Conservation (phyloP, 2,888 invertebrate genomes). For the Leptogaster cylindrica region DNA sequence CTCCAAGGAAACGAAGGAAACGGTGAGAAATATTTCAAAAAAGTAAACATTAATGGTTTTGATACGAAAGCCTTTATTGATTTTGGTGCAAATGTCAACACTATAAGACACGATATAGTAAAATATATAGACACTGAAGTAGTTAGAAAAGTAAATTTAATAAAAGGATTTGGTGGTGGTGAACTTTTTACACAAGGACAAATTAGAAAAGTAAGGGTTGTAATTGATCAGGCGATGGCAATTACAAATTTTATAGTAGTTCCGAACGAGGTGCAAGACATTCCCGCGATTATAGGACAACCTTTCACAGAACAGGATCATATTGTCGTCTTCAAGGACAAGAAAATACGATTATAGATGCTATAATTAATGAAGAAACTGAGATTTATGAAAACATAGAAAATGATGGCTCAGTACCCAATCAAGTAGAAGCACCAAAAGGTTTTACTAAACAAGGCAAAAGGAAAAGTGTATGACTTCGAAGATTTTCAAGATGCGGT, state of each 20-base stretch:
- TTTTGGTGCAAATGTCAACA: slow-evolving; percentile 29
- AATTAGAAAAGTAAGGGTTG: not conserved
- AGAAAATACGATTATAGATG: too few species aligned
- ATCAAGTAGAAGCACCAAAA: too few species aligned
- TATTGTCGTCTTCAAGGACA: not conserved
- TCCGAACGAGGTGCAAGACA: not conserved
- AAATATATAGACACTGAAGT: not conserved
- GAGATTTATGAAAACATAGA: too few species aligned
- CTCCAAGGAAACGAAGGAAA: not conserved
- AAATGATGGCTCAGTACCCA: too few species aligned
- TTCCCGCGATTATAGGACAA: slow-evolving; percentile 1
- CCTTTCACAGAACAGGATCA: not conserved
- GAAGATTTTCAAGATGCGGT: too few species aligned
- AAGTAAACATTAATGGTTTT: slow-evolving; percentile 19
- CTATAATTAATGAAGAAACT: too few species aligned
- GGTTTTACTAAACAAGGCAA: too few species aligned
- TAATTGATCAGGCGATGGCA: not conserved
- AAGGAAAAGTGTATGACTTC: too few species aligned
- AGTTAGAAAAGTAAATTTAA: not conserved
- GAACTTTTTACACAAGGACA: not conserved
- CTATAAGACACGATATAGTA: not conserved
- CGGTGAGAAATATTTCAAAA: slow-evolving; percentile 38
- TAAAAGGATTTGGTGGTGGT: slow-evolving; percentile 17
- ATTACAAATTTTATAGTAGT: not conserved
- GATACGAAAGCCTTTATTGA: slow-evolving; percentile 37